phyloP scores from a whole-genome alignment of 2,113 vertebrate genomes.

The Oryzias melastigma region DNA sequence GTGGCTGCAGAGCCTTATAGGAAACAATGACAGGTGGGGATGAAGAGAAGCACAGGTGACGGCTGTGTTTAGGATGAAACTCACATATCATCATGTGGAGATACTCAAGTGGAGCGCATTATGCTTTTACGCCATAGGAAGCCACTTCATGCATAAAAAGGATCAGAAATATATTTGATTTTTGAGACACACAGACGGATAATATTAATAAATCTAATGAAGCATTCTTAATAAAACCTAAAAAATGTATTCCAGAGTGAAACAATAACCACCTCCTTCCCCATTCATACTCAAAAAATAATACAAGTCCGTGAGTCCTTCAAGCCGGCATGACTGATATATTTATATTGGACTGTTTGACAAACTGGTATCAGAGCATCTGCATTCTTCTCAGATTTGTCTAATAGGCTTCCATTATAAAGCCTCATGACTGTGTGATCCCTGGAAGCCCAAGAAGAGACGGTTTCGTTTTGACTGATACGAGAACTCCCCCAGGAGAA shows the following conservation, averaged over 20 bases:
- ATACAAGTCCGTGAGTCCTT: conserved; percentile 60
- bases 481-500: conserved; percentile 66
- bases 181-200: conserved; percentile 59
- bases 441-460: conserved; percentile 47
- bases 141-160: conserved; percentile 40
- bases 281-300: conserved; percentile 51
- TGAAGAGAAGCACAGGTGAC: conserved; percentile 67
- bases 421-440: conserved; percentile 53
- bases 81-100: conserved; percentile 54
- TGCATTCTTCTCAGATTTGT: conserved; percentile 74
- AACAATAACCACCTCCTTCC: conserved; percentile 43
- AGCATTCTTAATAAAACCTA: conserved; percentile 55
- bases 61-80: conserved; percentile 56
- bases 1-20: conserved; percentile 44
- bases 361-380: conserved; percentile 71
- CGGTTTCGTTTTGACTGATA: conserved; percentile 68
- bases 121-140: conserved; percentile 42
- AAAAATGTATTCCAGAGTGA: conserved; percentile 63
- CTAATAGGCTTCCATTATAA: conserved; percentile 77
- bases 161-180: conserved; percentile 64
- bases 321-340: conserved; percentile 80
- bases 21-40: conserved; percentile 52
- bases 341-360: conserved; percentile 75
- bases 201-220: conserved; percentile 74
- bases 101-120: conserved; percentile 42